Percentiles rank a stretch among this genome's conserved stretches.
These are phyloP conservation scores for Drosophila macrothrix DNA, from an alignment of 2,888 invertebrate species.

Conservation along the genomic window DNA sequence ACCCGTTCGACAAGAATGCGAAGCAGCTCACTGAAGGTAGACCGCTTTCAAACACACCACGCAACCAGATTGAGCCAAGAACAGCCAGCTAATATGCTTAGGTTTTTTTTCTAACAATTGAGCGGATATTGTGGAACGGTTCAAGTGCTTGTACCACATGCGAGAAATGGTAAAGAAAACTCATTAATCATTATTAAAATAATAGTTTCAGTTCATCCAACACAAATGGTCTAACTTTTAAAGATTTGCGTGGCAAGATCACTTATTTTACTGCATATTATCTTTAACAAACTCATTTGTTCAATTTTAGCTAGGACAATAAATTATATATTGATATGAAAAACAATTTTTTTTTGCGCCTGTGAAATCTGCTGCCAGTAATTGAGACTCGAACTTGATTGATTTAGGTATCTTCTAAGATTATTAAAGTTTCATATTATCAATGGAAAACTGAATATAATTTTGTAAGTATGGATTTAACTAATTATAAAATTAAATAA, in stretches of 20 bases:
- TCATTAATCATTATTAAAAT: neutral
- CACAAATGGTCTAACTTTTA: neutral
- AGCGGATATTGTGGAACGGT: constrained; percentile 6
- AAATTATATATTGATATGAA: neutral
- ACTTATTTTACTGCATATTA: neutral
- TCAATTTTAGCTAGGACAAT: neutral
- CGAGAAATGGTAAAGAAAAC: neutral
- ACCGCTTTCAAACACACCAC: constrained; percentile 71
- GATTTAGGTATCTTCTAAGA: neutral
- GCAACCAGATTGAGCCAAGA: constrained; percentile 54
- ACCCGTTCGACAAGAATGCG: constrained; percentile 73
- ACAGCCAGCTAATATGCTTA: constrained; percentile 39
- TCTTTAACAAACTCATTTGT: neutral
- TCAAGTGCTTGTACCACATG: constrained; percentile 21
- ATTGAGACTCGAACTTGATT: neutral
- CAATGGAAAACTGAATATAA: neutral
- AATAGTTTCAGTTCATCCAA: neutral
- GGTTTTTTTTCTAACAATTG: constrained; percentile 27
- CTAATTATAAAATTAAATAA: neutral
- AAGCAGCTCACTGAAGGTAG: constrained; percentile 67
- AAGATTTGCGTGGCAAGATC: neutral
- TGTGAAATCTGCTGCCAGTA: too few relatives aligned
- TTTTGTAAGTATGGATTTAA: neutral
- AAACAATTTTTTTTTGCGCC: too few relatives aligned
- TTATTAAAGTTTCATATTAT: neutral